These are phyloP conservation scores for Heliothis subflexa DNA, from an alignment of 1,140 invertebrate species.

Conservation along the genomic window DNA sequence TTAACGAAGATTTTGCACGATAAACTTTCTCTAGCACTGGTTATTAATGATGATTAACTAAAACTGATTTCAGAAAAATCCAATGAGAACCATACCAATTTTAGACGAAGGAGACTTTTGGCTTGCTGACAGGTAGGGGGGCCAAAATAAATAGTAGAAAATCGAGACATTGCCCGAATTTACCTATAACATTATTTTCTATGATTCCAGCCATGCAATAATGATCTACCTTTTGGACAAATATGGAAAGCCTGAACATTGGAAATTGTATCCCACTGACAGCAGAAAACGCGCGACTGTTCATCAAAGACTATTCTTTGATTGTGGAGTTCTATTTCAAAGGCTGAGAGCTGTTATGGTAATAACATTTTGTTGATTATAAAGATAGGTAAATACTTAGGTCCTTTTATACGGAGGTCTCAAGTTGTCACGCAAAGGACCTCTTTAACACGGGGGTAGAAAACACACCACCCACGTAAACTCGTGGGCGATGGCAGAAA, in stretches of 20 bases:
- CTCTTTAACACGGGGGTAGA: too few species aligned
- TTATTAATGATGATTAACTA: not conserved
- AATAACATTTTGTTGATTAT: slow-evolving; percentile 39
- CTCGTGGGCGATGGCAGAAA: too few species aligned
- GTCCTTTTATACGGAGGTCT: too few species aligned
- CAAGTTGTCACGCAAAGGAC: too few species aligned
- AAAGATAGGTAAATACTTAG: too few species aligned
- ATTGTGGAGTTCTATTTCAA: slow-evolving; percentile 86
- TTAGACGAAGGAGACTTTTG: slow-evolving; percentile 72
- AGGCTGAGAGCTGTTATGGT: slow-evolving; percentile 75
- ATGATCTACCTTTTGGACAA: slow-evolving; percentile 87
- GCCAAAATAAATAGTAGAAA: not conserved
- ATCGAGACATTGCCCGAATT: too few species aligned
- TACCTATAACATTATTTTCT: not conserved
- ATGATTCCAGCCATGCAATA: slow-evolving; percentile 87
- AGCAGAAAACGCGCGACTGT: slow-evolving; percentile 85
- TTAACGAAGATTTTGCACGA: too few species aligned
- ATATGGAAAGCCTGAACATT: slow-evolving; percentile 85
- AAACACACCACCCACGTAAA: too few species aligned
- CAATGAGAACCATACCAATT: slow-evolving; percentile 74
- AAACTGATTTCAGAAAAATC: slow-evolving; percentile 73
- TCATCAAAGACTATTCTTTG: slow-evolving; percentile 87
- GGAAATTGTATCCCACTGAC: slow-evolving; percentile 87
- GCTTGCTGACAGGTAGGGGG: slow-evolving; percentile 72
- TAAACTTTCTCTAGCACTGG: not conserved